Evolutionary conservation across 2,113 vertebrate species (phyloP).

Genomic region (Phodopus roborovskii): DNA sequence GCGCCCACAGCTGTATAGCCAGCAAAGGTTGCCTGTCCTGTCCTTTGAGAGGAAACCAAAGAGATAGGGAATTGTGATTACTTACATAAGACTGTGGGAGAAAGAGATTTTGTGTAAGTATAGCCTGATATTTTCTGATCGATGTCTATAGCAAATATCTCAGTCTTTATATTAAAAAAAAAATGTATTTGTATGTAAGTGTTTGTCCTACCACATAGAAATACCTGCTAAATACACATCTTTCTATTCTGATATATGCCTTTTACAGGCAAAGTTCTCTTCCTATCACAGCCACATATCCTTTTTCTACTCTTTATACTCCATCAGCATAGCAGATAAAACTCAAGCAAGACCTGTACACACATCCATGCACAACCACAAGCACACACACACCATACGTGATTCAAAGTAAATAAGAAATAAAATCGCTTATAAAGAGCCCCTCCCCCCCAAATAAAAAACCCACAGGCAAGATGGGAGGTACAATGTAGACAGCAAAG

Average conservation of each 20-base stretch:
- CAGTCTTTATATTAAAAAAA: no score
- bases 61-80: not conserved
- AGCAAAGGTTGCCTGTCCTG: not conserved
- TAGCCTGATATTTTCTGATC: conserved; percentile 17
- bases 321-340: not conserved
- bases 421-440: not conserved
- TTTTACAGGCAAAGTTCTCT: not conserved
- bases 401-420: not conserved
- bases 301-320: not conserved
- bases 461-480: not conserved
- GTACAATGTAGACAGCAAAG: not conserved
- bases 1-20: not conserved
- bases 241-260: not conserved
- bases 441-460: not conserved
- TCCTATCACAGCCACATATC: not conserved
- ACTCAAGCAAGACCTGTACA: not conserved
- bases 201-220: not conserved
- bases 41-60: not conserved
- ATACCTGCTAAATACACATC: not conserved
- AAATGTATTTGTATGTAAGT: not conserved
- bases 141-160: not conserved
- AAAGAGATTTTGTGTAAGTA: not conserved
- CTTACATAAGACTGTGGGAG: not conserved
- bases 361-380: not conserved
- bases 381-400: not conserved